These are phyloP conservation scores for Phrynocephalus vlangalii DNA, from an alignment of 2,797 vertebrate genomes.

Conservation along the genomic window DNA sequence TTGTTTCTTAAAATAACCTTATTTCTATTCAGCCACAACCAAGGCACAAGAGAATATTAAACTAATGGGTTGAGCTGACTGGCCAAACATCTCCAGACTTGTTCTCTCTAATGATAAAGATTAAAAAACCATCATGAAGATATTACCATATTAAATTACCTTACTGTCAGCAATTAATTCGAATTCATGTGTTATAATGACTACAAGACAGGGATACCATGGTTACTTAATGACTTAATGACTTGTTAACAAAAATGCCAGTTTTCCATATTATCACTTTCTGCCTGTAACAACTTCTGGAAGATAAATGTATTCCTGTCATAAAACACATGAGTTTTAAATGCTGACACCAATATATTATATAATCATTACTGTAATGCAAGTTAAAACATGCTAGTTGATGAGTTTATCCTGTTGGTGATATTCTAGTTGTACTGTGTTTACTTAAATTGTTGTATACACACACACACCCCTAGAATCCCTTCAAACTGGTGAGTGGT, in stretches of 20 bases:
- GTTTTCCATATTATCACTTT: constrained; percentile 21
- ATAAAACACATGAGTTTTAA: constrained; percentile 35
- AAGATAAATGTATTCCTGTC: constrained; percentile 44
- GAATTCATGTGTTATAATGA: constrained; percentile 57
- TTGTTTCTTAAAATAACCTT: constrained; percentile 34
- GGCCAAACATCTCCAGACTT: constrained; percentile 61
- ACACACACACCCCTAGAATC: background rate
- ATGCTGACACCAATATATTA: constrained; percentile 25
- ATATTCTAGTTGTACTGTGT: background rate
- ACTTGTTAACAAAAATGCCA: constrained; percentile 17
- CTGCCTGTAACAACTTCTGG: constrained; percentile 44
- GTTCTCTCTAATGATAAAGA: constrained; percentile 68
- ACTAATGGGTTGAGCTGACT: constrained; percentile 55
- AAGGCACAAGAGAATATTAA: constrained; percentile 44
- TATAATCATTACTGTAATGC: background rate
- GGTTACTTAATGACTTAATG: constrained; percentile 64
- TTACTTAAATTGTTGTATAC: background rate
- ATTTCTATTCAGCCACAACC: constrained; percentile 31
- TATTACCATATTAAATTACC: constrained; percentile 65
- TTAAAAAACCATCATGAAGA: constrained; percentile 71
- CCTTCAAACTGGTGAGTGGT: background rate
- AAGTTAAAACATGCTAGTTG: background rate
- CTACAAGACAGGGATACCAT: constrained; percentile 41
- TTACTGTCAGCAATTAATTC: constrained; percentile 61
- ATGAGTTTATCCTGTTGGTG: background rate